Evolutionary conservation across 2,113 vertebrate species (phyloP), one percentile per base, ranked within the genome.

Genomic region (Ovis canadensis): DNA sequence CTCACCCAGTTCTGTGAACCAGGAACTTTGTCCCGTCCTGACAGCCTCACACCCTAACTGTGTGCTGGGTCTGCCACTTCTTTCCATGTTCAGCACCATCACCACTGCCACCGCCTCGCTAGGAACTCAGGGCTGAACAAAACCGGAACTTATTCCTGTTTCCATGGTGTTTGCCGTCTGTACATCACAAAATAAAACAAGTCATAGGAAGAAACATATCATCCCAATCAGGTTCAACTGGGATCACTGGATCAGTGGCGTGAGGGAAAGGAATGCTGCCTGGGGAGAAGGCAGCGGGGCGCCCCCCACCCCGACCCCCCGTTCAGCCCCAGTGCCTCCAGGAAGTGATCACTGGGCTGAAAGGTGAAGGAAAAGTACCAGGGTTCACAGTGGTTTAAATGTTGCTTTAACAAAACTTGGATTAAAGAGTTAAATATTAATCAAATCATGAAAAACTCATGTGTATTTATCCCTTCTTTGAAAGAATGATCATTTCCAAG

Each of bases 31-130:
- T 13, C 52, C 15, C 6, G 10, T 2, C 59, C 67, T 4, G 31
- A 45, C 33, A 27, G 7, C 36, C 12, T 13, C 8, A 13, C 55
- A 50, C 33, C 55, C n/a, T 27, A 21, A 31, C n/a, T 1, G 1
- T 0, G 12, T 9, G 57, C 25, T 5, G 0, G 1, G 16, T 33
- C 50, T 15, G 36, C 9, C 31, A 11, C 43, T 16, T 43, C 67
- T 71, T 43, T 52, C n/a, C 23, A 10, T 7, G 25, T 27, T 21
- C 25, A 4, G 12, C 43, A 5, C 12, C 59, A 52, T 10, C 14
- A 7, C 1, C 16, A 6, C 19, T 6, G 7, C 31, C 45, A 3
- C 6, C 4, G 0, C 0, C 40, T 15, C 12, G 3, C 71, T 77
- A 14, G 23, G 40, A 15, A 7, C 13, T 43, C 40, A 4, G 6